Percentiles rank a stretch among this genome's conserved stretches.
These are phyloP conservation scores for Engystomops pustulosus DNA, from an alignment of 2,113 vertebrate genomes.

Conservation along the genomic window DNA sequence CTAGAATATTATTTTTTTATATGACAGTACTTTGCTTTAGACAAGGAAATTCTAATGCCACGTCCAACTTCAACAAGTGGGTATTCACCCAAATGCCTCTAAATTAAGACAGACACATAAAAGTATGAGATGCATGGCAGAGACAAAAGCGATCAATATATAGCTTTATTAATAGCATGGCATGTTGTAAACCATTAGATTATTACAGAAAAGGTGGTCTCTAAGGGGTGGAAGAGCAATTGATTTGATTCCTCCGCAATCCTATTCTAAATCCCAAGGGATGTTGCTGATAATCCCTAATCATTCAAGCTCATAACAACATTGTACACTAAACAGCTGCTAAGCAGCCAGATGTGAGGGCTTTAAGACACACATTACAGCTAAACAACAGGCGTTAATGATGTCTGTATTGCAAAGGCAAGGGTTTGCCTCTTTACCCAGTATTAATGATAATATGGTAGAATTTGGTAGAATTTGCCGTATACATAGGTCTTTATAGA, in stretches of 20 bases:
- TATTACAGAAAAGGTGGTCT: too few relatives aligned
- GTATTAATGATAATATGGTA: not conserved
- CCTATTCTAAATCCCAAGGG: slow-evolving; percentile 26
- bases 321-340: slow-evolving; percentile 46
- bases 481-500: not conserved
- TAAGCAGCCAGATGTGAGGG: slow-evolving; percentile 46
- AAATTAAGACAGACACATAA: not conserved
- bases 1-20: not conserved
- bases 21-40: not conserved
- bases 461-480: too few relatives aligned
- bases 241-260: slow-evolving; percentile 32
- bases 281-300: slow-evolving; percentile 39
- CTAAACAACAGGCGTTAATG: not conserved
- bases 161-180: not conserved
- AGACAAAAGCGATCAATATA: not conserved
- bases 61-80: not conserved
- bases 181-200: too few relatives aligned
- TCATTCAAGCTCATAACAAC: slow-evolving; percentile 47
- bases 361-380: slow-evolving; percentile 23
- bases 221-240: slow-evolving; percentile 17
- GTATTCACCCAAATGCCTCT: not conserved
- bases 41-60: not conserved
- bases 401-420: not conserved
- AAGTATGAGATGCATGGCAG: not conserved
- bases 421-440: not conserved